These are phyloP conservation scores for Standfussiana lucernea DNA, from an alignment of 2,888 invertebrate genomes.

Conservation along the genomic window DNA sequence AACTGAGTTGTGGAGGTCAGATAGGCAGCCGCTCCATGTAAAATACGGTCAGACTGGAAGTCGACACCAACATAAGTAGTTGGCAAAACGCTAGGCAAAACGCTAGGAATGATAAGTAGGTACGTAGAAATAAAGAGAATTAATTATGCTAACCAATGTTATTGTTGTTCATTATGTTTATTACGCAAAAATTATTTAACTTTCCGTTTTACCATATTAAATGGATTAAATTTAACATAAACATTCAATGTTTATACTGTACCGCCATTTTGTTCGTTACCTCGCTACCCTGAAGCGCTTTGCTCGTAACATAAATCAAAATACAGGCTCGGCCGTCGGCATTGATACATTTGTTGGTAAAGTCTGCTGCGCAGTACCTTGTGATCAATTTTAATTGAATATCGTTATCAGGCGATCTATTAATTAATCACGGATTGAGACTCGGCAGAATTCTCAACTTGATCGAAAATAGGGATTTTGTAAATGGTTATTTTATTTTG, in stretches of 20 bases:
- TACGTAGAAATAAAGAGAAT: not conserved
- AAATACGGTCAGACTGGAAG: not conserved
- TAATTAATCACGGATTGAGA: slow-evolving; percentile 34
- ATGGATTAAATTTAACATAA: slow-evolving; percentile 21
- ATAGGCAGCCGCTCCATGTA: no score
- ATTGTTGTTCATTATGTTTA: not conserved
- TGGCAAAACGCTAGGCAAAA: not conserved
- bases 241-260: slow-evolving; percentile 6
- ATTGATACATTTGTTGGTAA: slow-evolving; percentile 17
- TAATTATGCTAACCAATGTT: not conserved
- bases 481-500: not conserved
- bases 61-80: not conserved
- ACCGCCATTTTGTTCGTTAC: not conserved
- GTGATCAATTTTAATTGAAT: slow-evolving; percentile 45
- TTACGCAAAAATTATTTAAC: slow-evolving; percentile 6
- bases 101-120: not conserved
- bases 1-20: no score
- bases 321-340: not conserved
- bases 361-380: not conserved
- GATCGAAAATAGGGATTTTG: slow-evolving; percentile 11
- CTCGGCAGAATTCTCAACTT: slow-evolving; percentile 13
- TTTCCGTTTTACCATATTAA: not conserved
- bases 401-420: slow-evolving; percentile 12
- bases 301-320: slow-evolving; percentile 34
- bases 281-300: not conserved